Base-by-base conservation (phyloP, 2,113 vertebrate genomes). In the Myrmophylax atrothorax region DNA sequence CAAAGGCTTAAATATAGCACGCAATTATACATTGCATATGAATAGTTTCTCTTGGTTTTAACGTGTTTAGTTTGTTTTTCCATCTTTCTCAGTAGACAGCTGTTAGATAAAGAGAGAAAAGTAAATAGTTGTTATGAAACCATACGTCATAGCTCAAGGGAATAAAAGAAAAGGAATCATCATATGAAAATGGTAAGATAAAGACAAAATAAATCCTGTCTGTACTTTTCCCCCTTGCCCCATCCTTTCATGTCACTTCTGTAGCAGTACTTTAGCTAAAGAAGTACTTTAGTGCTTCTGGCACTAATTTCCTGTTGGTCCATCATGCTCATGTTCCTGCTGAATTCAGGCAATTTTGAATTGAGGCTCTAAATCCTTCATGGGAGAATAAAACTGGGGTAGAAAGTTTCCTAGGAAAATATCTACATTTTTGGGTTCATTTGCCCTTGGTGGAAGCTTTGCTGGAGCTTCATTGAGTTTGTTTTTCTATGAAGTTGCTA, bases 51-150 rank as follows among this genome's bases (percentile, higher is more conserved):
- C 84, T 95, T 22, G 4, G 9, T 84, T 93, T 95, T 89, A 84
- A 92, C 44, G 38, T 73, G 68, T 90, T 96, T 88, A 56, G 52
- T 86, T 96, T 84, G 72, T 90, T 97, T 95, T 96, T 96, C 88
- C 13, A 2, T 90, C 90, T 64, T 94, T 84, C 83, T 94, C 56
- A 38, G 73, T 79, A 95, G 90, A 84, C 95, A 96, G 93, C 93
- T 95, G 93, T 89, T 97, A 84, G 96, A 95, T 92, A 95, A 85
- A 95, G 91, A 74, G 55, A 88, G 93, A 77, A 95, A 84, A 96
- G 90, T 96, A 95, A 97, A 94, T 88, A 95, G 79, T 88, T 86
- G 63, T 97, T 96, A 97, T 94, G 92, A 92, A 95, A 92, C 64
- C 9, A 1, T 38, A 67, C 23, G 17, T 81, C 87, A 88, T 33